Evolutionary conservation across 2,113 vertebrate genomes (phyloP).

Genomic region (Capreolus pygargus): DNA sequence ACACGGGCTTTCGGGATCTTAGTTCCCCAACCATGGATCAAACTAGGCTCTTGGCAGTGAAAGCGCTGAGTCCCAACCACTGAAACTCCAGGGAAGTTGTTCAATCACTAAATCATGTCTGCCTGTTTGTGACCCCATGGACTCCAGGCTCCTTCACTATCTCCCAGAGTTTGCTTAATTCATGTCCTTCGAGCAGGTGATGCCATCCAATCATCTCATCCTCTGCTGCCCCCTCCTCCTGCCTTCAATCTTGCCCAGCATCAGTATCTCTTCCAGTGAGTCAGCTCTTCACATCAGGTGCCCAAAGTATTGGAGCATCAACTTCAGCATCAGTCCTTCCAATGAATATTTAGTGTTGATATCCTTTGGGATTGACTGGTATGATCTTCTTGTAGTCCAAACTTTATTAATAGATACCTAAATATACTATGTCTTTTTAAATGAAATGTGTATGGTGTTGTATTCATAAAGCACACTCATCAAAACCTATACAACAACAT

Average conservation of each 20-base stretch:
- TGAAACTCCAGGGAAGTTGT: neutral
- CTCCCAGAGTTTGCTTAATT: neutral
- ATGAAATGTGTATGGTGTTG: neutral
- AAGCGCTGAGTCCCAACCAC: neutral
- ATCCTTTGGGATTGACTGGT: neutral
- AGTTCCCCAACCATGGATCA: neutral
- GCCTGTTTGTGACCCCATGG: neutral
- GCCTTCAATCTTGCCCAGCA: neutral
- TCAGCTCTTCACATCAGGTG: neutral
- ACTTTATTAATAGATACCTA: slow-evolving; percentile 5
- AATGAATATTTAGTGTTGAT: neutral
- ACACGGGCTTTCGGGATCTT: neutral
- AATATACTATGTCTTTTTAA: slow-evolving; percentile 50
- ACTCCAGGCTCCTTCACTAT: neutral
- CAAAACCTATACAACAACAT: slow-evolving; percentile 10
- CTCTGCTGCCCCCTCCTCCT: neutral
- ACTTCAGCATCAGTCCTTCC: neutral
- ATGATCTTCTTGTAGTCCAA: neutral
- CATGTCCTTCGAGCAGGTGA: neutral
- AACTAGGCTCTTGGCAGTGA: neutral
- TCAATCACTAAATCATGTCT: neutral
- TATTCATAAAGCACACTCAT: slow-evolving; percentile 53
- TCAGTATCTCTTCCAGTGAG: neutral
- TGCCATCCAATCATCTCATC: neutral
- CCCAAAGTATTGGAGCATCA: neutral